Evolutionary conservation across 1,140 invertebrate species (phyloP).

Genomic region (Leptinotarsa lineolata): DNA sequence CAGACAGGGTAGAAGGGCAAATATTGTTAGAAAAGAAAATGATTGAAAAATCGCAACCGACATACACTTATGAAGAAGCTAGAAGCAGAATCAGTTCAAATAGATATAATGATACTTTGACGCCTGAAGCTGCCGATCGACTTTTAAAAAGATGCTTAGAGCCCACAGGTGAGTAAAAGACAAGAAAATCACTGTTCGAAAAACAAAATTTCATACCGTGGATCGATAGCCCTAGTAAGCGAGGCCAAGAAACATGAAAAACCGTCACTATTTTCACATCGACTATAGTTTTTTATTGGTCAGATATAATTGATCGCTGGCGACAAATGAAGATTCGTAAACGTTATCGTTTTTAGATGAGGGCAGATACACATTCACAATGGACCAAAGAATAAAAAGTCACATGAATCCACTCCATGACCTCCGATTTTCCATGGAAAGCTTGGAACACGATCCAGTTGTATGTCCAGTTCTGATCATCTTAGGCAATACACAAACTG

Average conservation of each 20-base stretch:
- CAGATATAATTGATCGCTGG: too few species aligned
- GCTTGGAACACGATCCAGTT: conserved; percentile 44
- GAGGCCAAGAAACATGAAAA: too few species aligned
- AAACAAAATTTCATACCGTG: too few species aligned
- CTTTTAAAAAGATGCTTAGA: conserved; percentile 37
- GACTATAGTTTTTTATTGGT: too few species aligned
- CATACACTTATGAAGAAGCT: conserved; percentile 61
- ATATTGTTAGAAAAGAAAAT: conserved; percentile 47
- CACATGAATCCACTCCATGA: conserved; percentile 38
- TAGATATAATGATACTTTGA: conserved; percentile 11
- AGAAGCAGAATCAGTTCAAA: conserved; percentile 47
- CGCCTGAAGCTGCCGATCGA: not conserved
- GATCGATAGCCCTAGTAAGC: too few species aligned
- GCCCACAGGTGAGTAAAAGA: not conserved
- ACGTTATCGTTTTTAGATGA: conserved; percentile 28
- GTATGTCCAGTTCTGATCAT: conserved; percentile 53
- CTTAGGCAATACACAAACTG: conserved; percentile 34
- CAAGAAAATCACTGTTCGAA: too few species aligned
- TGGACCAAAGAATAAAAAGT: conserved; percentile 45
- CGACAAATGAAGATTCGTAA: too few species aligned
- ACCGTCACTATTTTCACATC: too few species aligned
- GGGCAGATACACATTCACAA: conserved; percentile 50
- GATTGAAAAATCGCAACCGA: conserved; percentile 41
- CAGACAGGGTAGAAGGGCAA: conserved; percentile 44
- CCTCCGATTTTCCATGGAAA: conserved; percentile 45